phyloP scores from a whole-genome alignment of 2,797 vertebrate genomes.

The Taenioides sp. region DNA sequence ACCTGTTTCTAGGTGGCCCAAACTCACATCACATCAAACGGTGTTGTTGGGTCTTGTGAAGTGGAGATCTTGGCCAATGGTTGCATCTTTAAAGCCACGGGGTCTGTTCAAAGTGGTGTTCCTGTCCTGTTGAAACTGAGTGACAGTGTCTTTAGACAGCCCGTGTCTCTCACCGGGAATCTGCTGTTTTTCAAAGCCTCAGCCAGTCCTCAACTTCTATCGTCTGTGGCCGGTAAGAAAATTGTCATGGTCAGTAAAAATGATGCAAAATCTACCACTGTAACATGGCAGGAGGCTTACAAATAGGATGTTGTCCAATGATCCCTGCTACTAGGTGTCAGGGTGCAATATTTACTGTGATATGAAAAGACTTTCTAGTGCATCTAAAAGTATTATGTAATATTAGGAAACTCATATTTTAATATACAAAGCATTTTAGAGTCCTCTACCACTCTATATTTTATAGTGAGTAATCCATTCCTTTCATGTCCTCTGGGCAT shows the following conservation, averaged over 20 bases:
- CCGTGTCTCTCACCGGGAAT: slow-evolving; percentile 78
- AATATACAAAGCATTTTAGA: not conserved
- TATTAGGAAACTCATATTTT: not conserved
- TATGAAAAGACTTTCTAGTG: not conserved
- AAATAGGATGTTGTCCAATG: not conserved
- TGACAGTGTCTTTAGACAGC: slow-evolving; percentile 82
- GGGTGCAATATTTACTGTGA: not conserved
- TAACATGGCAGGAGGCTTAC: not conserved
- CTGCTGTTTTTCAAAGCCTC: slow-evolving; percentile 84
- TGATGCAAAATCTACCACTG: not conserved
- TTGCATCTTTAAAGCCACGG: slow-evolving; percentile 68
- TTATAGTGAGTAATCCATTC: not conserved
- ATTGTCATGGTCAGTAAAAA: not conserved
- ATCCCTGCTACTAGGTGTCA: not conserved
- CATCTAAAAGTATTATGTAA: not conserved
- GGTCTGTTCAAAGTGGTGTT: slow-evolving; percentile 80
- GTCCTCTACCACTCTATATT: not conserved
- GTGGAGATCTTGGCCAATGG: slow-evolving; percentile 68
- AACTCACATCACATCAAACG: slow-evolving; percentile 59
- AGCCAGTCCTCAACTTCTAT: slow-evolving; percentile 68
- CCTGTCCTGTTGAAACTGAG: slow-evolving; percentile 82
- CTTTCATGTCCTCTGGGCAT: not conserved
- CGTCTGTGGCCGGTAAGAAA: slow-evolving; percentile 80
- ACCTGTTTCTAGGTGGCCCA: slow-evolving; percentile 73
- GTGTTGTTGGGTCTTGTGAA: slow-evolving; percentile 44